Evolutionary conservation across 2,113 vertebrate genomes (phyloP), one percentile per base, ranked within the genome.

Genomic region (Coryphaenoides rupestris): DNA sequence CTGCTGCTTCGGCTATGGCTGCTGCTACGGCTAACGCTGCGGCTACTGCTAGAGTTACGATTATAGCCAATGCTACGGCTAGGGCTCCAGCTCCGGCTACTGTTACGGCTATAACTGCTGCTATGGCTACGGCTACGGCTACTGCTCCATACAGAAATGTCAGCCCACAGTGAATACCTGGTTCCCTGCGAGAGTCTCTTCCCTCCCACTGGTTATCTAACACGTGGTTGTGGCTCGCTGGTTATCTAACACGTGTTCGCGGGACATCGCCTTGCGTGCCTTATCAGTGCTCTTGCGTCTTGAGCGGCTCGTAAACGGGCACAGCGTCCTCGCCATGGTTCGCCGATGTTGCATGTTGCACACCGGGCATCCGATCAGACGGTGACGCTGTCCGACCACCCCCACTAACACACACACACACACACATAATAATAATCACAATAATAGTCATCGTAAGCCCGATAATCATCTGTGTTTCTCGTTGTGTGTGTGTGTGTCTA

Each of bases 321-420:
- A 47, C 61, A 26, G 70, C 61, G 57, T 60, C 69, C 69, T 58
- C 19, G 55, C 62, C 63, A 58, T 74, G 74, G 53, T 50, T 85
- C 73, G 58, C 69, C 33, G 9, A 10, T 40, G 66, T 75, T 78
- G 78, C 62, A 73, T 75, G 76, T 63, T n/a, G n/a, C 58, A 77
- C 55, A 65, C 60, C 64, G 61, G 67, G 73, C 52, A 59, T 76
- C 66, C 76, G 68, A 86, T 72, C 64, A 78, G 26, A 21, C 10
- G 1, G 55, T 19, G 33, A 55, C 63, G 3, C 55, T 65, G 59
- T 68, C 16, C 57, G 13, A 56, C 12, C 19, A 3, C 60, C 61
- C 61, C 5, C 10, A 40, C 33, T 1, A 7, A 40, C 33, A 26
- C 24, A 26, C 24, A 26, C 24, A 26, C 24, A 26, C 24, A 56